Evolutionary conservation across 2,113 vertebrate genomes (phyloP).

Genomic region (Carassius auratus): DNA sequence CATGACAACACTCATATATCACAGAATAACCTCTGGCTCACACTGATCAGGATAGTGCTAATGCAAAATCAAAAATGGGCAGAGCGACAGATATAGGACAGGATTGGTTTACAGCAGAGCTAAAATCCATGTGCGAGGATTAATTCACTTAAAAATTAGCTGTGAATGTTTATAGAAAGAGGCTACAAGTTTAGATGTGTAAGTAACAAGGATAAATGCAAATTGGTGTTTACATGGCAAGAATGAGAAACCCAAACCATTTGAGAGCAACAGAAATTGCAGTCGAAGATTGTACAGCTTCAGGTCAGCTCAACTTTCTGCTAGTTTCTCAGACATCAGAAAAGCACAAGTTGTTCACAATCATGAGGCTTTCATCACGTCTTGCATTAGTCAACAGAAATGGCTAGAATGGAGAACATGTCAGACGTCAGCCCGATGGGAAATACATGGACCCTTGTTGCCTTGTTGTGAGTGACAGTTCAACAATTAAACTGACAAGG

Average conservation of each 20-base stretch:
- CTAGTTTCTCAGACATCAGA: neutral
- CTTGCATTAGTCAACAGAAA: conserved; percentile 21
- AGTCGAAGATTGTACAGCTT: neutral
- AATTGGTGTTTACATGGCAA: neutral
- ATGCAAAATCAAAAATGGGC: neutral
- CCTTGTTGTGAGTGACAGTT: conserved; percentile 38
- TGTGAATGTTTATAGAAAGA: neutral
- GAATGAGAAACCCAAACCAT: neutral
- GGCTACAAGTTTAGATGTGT: neutral
- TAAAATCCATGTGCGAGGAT: too few relatives aligned
- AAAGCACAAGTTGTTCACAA: neutral
- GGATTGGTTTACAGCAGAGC: neutral
- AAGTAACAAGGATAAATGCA: neutral
- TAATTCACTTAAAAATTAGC: neutral
- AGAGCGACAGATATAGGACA: neutral
- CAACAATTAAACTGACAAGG: conserved; percentile 52
- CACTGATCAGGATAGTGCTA: conserved; percentile 2
- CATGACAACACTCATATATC: conserved; percentile 35
- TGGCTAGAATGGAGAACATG: conserved; percentile 20
- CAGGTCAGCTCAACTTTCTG: neutral
- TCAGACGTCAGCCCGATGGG: conserved; percentile 19
- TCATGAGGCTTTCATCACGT: neutral
- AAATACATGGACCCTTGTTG: conserved; percentile 32
- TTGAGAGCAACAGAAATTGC: neutral
- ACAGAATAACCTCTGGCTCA: conserved; percentile 27